Conservation (phyloP, 2,888 invertebrate species). For the Folsomia manolachei region DNA sequence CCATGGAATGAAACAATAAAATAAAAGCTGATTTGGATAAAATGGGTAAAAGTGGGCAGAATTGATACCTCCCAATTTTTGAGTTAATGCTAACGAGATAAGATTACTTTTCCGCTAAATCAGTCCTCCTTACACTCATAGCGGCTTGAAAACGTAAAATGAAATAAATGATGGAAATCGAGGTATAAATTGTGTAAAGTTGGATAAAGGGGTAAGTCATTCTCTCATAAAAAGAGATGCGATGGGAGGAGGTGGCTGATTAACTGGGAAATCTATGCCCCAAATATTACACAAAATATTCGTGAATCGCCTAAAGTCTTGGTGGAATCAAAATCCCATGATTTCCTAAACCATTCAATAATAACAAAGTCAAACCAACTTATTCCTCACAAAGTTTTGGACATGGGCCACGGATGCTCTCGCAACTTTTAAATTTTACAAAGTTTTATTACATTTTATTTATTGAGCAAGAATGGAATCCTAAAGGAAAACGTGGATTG, state of each 20-base stretch:
- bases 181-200: background rate
- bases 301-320: background rate
- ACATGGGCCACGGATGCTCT: background rate
- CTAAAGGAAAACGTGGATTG: background rate
- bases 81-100: constrained; percentile 9
- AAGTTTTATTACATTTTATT: background rate
- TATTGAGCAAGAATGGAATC: background rate
- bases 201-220: too few species aligned
- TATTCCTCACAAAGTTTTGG: too few species aligned
- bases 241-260: constrained; percentile 18
- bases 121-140: background rate
- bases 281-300: background rate
- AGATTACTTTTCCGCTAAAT: background rate
- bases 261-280: constrained; percentile 5
- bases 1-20: background rate
- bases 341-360: background rate
- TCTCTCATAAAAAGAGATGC: background rate
- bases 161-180: background rate
- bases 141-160: background rate
- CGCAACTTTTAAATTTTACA: background rate
- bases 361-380: background rate
- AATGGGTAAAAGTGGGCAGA: constrained; percentile 5
- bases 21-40: background rate
- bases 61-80: background rate
- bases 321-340: too few species aligned